Conservation (phyloP, 2,113 vertebrate species). For the Ancistrus triradiatus region DNA sequence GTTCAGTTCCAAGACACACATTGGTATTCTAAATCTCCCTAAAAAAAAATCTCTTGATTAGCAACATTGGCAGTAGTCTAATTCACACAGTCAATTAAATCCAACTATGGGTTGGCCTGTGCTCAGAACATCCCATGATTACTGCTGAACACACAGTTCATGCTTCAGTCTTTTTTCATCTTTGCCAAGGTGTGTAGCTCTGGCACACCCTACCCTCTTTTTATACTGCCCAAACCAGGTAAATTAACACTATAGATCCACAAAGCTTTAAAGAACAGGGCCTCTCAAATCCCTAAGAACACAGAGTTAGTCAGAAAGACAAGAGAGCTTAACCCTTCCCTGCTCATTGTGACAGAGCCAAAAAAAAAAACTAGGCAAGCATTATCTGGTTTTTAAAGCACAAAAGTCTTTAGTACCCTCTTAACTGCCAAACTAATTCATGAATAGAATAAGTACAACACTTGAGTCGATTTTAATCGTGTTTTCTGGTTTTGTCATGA, state of each 20-base stretch:
- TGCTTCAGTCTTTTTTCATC: slow-evolving; percentile 21
- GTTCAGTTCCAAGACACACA: slow-evolving; percentile 1
- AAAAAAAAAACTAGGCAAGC: too few species aligned
- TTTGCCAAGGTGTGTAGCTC: slow-evolving; percentile 34
- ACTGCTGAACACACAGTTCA: slow-evolving; percentile 31
- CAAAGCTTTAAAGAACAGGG: slow-evolving; percentile 48
- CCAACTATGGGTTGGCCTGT: slow-evolving; percentile 17
- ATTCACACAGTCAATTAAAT: slow-evolving; percentile 23
- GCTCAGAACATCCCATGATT: slow-evolving; percentile 5
- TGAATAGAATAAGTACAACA: too few species aligned
- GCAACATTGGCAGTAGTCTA: slow-evolving; percentile 24
- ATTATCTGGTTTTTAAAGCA: too few species aligned
- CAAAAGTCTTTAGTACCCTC: too few species aligned
- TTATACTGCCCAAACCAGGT: slow-evolving; percentile 46
- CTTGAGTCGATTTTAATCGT: too few species aligned
- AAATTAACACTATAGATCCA: slow-evolving; percentile 53
- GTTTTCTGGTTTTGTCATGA: slow-evolving; percentile 21
- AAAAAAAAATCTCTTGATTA: slow-evolving; percentile 17
- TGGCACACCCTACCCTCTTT: slow-evolving; percentile 29
- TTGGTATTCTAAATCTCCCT: slow-evolving; percentile 8
- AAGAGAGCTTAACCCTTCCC: slow-evolving; percentile 39
- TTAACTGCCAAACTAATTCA: too few species aligned
- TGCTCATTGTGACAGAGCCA: neutral
- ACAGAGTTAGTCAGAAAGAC: slow-evolving; percentile 50
- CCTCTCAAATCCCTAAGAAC: slow-evolving; percentile 54